These are phyloP conservation scores for Sthenelais limicola DNA, from an alignment of 2,888 invertebrate genomes.

Conservation along the genomic window DNA sequence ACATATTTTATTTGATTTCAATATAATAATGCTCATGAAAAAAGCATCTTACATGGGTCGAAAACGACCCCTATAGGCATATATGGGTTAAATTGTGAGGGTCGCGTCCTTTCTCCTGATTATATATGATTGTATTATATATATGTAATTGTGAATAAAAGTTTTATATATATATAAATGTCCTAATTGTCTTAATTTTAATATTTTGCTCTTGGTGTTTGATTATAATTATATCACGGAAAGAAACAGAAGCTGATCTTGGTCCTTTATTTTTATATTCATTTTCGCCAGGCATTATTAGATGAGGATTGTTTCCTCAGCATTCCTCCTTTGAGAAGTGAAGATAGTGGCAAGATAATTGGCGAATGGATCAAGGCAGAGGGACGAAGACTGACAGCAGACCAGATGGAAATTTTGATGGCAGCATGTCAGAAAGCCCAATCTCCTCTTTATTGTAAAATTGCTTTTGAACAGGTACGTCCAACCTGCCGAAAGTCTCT, in stretches of 20 bases:
- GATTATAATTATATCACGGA: neutral
- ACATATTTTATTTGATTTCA: no score
- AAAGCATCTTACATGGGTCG: no score
- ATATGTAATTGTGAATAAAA: no score
- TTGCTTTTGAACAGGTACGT: constrained; percentile 43
- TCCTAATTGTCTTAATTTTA: no score
- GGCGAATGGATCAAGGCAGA: neutral
- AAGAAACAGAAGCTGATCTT: neutral
- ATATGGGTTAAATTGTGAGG: no score
- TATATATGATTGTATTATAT: no score
- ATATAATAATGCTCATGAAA: no score
- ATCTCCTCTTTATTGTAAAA: constrained; percentile 46
- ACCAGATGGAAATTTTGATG: constrained; percentile 14
- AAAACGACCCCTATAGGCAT: no score
- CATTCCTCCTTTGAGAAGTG: neutral
- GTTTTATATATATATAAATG: no score
- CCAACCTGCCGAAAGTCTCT: no score
- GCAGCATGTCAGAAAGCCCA: neutral
- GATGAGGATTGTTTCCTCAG: neutral
- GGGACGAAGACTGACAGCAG: neutral
- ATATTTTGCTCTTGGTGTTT: no score
- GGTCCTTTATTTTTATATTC: neutral
- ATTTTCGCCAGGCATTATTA: neutral
- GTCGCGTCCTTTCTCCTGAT: no score
- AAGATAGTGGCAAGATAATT: constrained; percentile 3